Evolutionary conservation across 2,888 invertebrate genomes (phyloP), one percentile per base, ranked within the genome.

Genomic region (Agonum fuliginosum): DNA sequence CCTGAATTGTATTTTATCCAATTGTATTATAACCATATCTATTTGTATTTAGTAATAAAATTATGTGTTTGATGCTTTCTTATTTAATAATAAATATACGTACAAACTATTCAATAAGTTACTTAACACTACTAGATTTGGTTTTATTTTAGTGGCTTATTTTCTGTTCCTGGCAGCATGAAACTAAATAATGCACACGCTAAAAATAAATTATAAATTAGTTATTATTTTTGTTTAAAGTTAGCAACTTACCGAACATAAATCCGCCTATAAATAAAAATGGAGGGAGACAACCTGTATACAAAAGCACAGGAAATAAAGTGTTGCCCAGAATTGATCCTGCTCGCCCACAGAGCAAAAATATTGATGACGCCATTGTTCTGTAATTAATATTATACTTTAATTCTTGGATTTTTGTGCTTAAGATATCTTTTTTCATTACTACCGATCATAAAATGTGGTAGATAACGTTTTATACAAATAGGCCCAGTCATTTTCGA

Each of bases 321-420:
- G 86, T 78, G 79, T 85, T 87, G 5, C 87, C 87, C 1, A 83
- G 73, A 8, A 87, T 80, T 3, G 86, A 82, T 20, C 87, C 87
- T n/a, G 83, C 76, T 79, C 87, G 83, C 6, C 87, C 87, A 12
- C 82, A 77, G 81, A 85, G 83, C 83, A 87, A 83, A 17, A 84
- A 83, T 43, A 86, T 69, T 51, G 86, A 85, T 6, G 87, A 84
- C 1, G 87, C 85, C 81, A 86, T 86, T 5, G 87, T 83, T 79
- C 87, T 87, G 80, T 6, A 81, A 81, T 78, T 58, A 51, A 78
- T 48, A 73, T 48, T 73, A 12, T 4, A 19, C 19, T 19, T 51
- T 51, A 6, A 10, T 62, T 20, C 34, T 37, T 22, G 22, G 3
- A 10, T 37, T 48, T 54, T 17, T 54, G 54, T n/a, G 8, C 22